Conservation (phyloP, 2,113 vertebrate genomes). For the Struthidea cinerea region DNA sequence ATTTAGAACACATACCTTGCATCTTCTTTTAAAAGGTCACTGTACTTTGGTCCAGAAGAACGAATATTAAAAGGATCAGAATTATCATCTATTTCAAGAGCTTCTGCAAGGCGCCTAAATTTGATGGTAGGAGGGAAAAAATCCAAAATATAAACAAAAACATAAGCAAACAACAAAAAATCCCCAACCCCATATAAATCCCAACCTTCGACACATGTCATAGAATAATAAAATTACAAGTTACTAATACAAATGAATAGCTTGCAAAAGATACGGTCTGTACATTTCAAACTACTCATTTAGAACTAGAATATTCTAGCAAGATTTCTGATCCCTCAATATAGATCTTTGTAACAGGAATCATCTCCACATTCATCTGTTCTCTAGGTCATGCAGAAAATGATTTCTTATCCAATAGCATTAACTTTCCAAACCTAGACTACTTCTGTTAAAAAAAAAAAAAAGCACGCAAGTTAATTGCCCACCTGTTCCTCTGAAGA, state of each 20-base stretch:
- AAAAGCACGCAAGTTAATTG: background rate
- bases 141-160: background rate
- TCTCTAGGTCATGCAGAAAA: background rate
- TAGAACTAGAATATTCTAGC: background rate
- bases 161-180: background rate
- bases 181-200: background rate
- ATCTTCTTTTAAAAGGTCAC: conserved; percentile 91
- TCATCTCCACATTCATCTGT: background rate
- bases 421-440: background rate
- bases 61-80: conserved; percentile 89
- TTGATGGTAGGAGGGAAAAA: background rate
- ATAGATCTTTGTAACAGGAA: background rate
- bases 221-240: background rate
- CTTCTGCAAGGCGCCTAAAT: conserved; percentile 87
- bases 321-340: background rate
- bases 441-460: background rate
- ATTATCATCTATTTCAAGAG: conserved; percentile 87
- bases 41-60: conserved; percentile 85
- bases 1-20: conserved; percentile 78
- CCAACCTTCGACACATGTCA: background rate
- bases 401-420: background rate
- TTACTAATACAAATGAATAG: background rate
- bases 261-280: background rate
- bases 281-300: background rate
- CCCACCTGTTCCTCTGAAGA: conserved; percentile 90